phyloP scores from a whole-genome alignment of 2,797 vertebrate genomes.

The Chiloscyllium punctatum region DNA sequence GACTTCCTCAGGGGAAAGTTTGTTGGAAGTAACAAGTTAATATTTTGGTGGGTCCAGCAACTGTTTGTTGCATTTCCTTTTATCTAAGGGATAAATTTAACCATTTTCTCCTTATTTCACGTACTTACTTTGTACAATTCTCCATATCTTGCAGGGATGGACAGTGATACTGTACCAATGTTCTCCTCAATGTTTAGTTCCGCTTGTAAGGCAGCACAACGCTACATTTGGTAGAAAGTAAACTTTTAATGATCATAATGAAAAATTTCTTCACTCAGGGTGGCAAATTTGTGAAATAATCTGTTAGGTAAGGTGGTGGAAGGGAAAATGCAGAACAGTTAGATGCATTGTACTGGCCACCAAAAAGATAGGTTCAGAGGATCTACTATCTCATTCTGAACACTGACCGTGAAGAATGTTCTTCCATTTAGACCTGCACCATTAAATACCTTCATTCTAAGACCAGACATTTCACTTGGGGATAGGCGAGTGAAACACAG shows the following conservation, averaged over 20 bases:
- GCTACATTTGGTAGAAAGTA: background rate
- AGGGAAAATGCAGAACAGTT: background rate
- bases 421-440: background rate
- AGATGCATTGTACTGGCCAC: background rate
- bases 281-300: background rate
- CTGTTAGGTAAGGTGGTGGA: background rate
- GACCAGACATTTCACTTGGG: background rate
- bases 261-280: background rate
- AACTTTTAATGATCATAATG: background rate
- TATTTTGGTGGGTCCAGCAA: background rate
- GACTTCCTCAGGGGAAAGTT: background rate
- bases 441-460: background rate
- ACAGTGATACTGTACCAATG: too few relatives aligned
- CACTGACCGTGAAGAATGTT: background rate
- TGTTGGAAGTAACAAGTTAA: background rate
- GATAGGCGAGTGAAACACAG: background rate
- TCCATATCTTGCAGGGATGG: background rate
- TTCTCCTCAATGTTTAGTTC: background rate
- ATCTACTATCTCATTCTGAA: background rate
- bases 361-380: background rate
- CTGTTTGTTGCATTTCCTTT: background rate
- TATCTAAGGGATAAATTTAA: background rate
- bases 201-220: background rate
- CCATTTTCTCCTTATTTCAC: background rate
- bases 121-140: background rate